A percentile compares a stretch with the other conserved stretches of the same genome.
Conservation (phyloP, 1,140 invertebrate genomes). For the Zaprionus nigranus region DNA sequence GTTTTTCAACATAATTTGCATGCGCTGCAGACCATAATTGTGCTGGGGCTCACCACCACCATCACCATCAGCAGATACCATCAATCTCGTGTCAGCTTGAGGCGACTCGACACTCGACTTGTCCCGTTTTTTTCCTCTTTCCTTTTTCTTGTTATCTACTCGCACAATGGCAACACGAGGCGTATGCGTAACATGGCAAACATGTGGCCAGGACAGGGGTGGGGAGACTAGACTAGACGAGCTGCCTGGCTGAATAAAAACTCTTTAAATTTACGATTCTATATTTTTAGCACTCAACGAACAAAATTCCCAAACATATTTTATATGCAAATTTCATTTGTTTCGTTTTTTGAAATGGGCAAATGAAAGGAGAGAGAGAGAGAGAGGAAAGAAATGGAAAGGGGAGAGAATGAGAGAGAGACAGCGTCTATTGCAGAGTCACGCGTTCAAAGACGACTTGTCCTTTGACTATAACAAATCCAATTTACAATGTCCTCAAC, state of each 20-base stretch:
- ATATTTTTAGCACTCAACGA: slow-evolving; percentile 2
- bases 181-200: slow-evolving; percentile 24
- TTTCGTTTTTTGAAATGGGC: neutral
- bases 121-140: neutral
- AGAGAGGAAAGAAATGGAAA: too few relatives aligned
- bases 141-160: slow-evolving; percentile 11
- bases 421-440: neutral
- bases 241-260: slow-evolving; percentile 4
- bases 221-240: too few relatives aligned
- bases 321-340: slow-evolving; percentile 29
- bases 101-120: slow-evolving; percentile 15
- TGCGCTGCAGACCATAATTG: slow-evolving; percentile 19
- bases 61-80: slow-evolving; percentile 10
- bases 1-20: slow-evolving; percentile 14
- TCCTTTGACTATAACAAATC: neutral
- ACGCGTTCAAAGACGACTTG: neutral
- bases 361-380: too few relatives aligned
- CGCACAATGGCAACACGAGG: neutral
- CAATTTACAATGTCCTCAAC: neutral
- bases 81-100: slow-evolving; percentile 31
- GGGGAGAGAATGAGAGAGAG: neutral
- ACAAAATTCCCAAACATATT: slow-evolving; percentile 17
- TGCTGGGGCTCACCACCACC: neutral
- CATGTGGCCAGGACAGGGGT: slow-evolving; percentile 3
- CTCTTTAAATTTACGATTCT: slow-evolving; percentile 21